Conservation (phyloP, 2,113 vertebrate species). For the Falco punctatus region DNA sequence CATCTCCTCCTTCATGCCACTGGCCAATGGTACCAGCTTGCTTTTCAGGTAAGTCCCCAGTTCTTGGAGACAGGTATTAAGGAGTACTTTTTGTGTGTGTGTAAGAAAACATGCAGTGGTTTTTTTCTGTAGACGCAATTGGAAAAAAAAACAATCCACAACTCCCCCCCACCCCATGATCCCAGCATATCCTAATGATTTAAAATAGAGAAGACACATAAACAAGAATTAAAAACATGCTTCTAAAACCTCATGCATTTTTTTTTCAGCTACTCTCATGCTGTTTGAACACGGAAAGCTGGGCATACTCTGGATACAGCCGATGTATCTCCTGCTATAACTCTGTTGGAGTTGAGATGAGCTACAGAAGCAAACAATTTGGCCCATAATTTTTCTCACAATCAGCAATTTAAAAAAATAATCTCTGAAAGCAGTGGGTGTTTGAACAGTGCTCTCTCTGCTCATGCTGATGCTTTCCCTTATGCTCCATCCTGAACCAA, state of each 20-base stretch:
- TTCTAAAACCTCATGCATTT: slow-evolving; percentile 2
- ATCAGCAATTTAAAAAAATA: slow-evolving; percentile 11
- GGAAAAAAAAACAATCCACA: background rate
- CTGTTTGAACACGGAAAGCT: background rate
- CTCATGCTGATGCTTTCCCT: background rate
- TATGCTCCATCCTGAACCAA: background rate
- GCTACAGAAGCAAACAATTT: slow-evolving; percentile 19
- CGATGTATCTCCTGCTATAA: background rate
- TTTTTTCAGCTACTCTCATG: slow-evolving; percentile 9
- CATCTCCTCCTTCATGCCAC: background rate
- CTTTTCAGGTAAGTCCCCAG: background rate
- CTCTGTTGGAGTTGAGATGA: slow-evolving; percentile 34
- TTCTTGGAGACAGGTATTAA: background rate
- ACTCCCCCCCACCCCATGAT: background rate
- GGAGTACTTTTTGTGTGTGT: background rate
- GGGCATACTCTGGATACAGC: background rate
- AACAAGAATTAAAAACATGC: slow-evolving; percentile 3
- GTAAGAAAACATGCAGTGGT: background rate
- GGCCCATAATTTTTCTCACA: background rate
- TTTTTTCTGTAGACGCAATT: background rate
- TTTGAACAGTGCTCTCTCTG: background rate
- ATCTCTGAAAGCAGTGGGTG: slow-evolving; percentile 24
- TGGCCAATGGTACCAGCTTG: background rate
- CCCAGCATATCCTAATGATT: background rate
- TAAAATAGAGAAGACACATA: background rate